phyloP scores from a whole-genome alignment of 1,140 invertebrate species.

The Neodiprion virginianus region DNA sequence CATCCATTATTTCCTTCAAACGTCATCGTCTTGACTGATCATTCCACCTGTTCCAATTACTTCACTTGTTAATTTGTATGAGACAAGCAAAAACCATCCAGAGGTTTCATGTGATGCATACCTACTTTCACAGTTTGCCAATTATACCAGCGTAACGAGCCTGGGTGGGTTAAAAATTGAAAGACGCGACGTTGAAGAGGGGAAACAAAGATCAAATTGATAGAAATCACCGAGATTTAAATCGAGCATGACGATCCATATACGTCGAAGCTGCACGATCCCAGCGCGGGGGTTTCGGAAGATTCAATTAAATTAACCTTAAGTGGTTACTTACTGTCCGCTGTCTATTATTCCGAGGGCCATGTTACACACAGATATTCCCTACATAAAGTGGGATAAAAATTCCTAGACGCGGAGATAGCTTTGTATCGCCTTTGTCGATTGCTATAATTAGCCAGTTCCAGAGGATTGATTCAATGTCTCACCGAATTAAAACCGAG shows the following conservation, averaged over 20 bases:
- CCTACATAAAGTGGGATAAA: conserved; percentile 12
- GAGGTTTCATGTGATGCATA: too few relatives aligned
- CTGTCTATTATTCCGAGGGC: conserved; percentile 17
- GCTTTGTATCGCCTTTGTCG: conserved; percentile 45
- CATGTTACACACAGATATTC: conserved; percentile 3
- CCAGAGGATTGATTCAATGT: conserved; percentile 39
- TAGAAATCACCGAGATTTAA: conserved; percentile 42
- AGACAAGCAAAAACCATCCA: conserved; percentile 15
- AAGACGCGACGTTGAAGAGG: conserved; percentile 16
- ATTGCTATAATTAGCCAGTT: conserved; percentile 48
- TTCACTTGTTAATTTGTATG: too few relatives aligned
- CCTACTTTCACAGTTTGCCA: too few relatives aligned
- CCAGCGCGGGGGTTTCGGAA: conserved; percentile 21
- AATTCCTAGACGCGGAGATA: conserved; percentile 47
- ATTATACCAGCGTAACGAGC: too few relatives aligned
- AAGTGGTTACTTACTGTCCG: conserved; percentile 29
- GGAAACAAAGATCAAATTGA: conserved; percentile 40
- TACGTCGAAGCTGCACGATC: conserved; percentile 28
- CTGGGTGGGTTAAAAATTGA: conserved; percentile 10
- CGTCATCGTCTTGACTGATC: too few relatives aligned
- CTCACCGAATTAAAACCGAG: conserved; percentile 33
- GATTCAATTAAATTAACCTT: conserved; percentile 43
- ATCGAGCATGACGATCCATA: conserved; percentile 35
- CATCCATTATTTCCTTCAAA: too few relatives aligned
- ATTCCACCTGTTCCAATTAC: too few relatives aligned